These are phyloP conservation scores for Hippocampus kuda DNA, from an alignment of 2,797 vertebrate species.

Conservation along the genomic window DNA sequence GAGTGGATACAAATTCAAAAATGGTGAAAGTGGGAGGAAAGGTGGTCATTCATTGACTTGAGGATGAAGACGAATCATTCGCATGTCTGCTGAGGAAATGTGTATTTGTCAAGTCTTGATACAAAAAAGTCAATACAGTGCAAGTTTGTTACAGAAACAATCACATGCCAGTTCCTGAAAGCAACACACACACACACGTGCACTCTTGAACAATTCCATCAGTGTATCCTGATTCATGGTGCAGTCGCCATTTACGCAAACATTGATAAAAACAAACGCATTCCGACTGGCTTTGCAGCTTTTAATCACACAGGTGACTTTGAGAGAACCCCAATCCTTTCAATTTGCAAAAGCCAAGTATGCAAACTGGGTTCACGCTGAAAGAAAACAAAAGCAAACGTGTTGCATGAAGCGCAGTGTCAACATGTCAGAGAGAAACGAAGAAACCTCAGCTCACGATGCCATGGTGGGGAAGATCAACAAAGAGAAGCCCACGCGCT, in stretches of 20 bases:
- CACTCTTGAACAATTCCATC: conserved; percentile 12
- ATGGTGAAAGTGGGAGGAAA: conserved; percentile 1
- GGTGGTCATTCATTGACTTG: conserved; percentile 29
- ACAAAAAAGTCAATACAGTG: conserved; percentile 32
- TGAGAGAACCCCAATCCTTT: conserved; percentile 9
- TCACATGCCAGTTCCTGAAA: conserved; percentile 30
- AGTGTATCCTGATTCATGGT: not conserved
- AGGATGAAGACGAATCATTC: conserved; percentile 40
- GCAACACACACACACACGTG: conserved; percentile 1
- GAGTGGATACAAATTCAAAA: conserved; percentile 43
- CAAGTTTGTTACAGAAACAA: conserved; percentile 24
- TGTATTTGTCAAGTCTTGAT: conserved; percentile 4
- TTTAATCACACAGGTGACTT: not conserved
- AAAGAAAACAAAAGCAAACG: not conserved
- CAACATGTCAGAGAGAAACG: not conserved
- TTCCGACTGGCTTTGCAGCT: conserved; percentile 33
- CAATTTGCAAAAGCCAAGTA: conserved; percentile 5
- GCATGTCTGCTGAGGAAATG: conserved; percentile 13
- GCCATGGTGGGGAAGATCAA: not conserved
- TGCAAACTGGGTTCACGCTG: not conserved
- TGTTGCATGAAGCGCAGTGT: not conserved
- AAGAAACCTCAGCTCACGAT: not conserved
- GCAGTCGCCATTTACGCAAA: conserved; percentile 16
- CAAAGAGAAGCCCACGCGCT: conserved; percentile 28
- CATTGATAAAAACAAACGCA: conserved; percentile 25